A percentile compares a stretch with the other conserved stretches of the same genome.
These are phyloP conservation scores for Halesus radiatus DNA, from an alignment of 1,140 invertebrate genomes.

Conservation along the genomic window DNA sequence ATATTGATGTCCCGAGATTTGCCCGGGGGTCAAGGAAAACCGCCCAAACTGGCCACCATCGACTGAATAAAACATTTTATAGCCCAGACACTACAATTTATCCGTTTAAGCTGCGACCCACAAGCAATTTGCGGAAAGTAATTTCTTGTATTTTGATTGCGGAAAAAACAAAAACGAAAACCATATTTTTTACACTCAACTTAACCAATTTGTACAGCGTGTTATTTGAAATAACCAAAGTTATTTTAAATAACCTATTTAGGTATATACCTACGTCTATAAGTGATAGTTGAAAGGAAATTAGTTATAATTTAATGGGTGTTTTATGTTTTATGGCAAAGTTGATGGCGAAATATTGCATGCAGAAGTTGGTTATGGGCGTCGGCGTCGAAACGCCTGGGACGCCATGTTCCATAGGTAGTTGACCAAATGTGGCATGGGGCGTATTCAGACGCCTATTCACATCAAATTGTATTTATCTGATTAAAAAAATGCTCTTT, in stretches of 20 bases:
- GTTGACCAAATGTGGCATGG: too few species aligned
- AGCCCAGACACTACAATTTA: constrained; percentile 9
- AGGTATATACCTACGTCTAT: background rate
- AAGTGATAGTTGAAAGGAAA: background rate
- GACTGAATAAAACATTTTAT: constrained; percentile 19
- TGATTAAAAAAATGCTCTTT: too few species aligned
- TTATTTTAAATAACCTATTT: background rate
- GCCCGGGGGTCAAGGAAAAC: background rate
- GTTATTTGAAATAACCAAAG: too few species aligned
- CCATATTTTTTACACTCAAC: background rate
- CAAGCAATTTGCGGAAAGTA: constrained; percentile 21
- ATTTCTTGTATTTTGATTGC: background rate
- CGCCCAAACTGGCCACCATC: constrained; percentile 6
- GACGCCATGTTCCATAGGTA: too few species aligned
- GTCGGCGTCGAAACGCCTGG: too few species aligned
- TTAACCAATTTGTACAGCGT: background rate
- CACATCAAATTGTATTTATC: too few species aligned
- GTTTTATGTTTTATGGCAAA: too few species aligned
- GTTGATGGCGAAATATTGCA: too few species aligned
- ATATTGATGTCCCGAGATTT: background rate
- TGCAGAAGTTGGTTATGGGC: too few species aligned
- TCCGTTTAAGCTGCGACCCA: background rate
- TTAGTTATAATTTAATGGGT: too few species aligned
- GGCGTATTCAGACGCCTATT: too few species aligned
- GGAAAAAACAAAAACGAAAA: background rate